Conservation (phyloP, 1,140 invertebrate genomes). For the Drosophila mauritiana region DNA sequence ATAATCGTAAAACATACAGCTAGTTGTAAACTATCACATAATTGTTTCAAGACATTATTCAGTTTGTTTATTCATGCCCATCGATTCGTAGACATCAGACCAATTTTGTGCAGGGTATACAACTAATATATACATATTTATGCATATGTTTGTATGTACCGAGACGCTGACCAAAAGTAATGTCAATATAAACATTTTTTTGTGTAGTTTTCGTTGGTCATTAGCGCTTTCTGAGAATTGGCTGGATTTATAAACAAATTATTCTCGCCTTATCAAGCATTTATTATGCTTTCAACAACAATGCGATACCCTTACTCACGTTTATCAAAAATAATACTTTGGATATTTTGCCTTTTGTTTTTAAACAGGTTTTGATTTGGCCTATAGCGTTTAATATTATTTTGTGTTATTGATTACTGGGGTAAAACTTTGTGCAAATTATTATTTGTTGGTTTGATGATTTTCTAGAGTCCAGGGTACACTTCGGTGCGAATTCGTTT, state of each 20-base stretch:
- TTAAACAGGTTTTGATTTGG: too few species aligned
- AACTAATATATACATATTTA: neutral
- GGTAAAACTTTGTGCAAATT: too few species aligned
- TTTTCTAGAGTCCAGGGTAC: neutral
- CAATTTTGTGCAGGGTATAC: neutral
- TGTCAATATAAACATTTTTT: conserved; percentile 8
- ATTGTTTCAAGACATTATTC: too few species aligned
- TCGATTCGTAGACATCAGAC: neutral
- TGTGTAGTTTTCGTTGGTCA: conserved; percentile 23
- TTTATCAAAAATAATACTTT: neutral
- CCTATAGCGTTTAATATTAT: too few species aligned
- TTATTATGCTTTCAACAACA: neutral
- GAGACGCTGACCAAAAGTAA: conserved; percentile 8
- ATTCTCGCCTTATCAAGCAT: conserved; percentile 9
- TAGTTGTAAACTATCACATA: too few species aligned
- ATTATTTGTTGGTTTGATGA: too few species aligned
- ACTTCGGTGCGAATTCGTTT: neutral
- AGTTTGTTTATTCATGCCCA: neutral
- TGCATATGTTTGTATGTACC: neutral
- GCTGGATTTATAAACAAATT: conserved; percentile 28
- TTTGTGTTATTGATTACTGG: neutral
- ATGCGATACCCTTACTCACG: neutral
- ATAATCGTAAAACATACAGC: too few species aligned
- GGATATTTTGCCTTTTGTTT: too few species aligned
- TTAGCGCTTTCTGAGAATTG: conserved; percentile 29